Evolutionary conservation across 2,113 vertebrate genomes (phyloP).

Genomic region (Picathartes gymnocephalus): DNA sequence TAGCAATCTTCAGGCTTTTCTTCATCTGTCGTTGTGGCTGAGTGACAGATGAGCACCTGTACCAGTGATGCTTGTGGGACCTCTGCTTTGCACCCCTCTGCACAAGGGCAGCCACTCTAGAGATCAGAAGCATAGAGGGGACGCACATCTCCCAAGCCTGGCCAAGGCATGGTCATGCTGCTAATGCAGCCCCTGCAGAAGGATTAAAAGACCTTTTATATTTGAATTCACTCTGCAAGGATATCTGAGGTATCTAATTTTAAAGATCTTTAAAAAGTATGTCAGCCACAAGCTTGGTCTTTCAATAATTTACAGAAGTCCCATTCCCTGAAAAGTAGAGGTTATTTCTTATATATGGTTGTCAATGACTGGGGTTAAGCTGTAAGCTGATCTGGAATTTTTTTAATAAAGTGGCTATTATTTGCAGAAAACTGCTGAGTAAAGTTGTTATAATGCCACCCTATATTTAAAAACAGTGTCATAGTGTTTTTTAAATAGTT

Average conservation of each 20-base stretch:
- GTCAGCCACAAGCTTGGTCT: background rate
- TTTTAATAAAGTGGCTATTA: constrained; percentile 79
- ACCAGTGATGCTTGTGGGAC: accelerated
- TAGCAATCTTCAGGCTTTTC: background rate
- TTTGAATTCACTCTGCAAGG: background rate
- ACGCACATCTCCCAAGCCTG: accelerated
- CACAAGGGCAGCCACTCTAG: background rate
- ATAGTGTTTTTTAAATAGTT: background rate
- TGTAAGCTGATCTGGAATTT: constrained; percentile 83
- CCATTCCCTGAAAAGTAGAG: constrained; percentile 12
- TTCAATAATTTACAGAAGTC: background rate
- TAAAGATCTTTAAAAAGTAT: background rate
- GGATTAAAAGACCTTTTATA: background rate
- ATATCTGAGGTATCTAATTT: background rate
- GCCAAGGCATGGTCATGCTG: background rate
- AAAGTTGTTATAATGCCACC: constrained; percentile 17
- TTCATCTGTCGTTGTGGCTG: background rate
- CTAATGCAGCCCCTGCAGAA: background rate
- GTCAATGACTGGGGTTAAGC: constrained; percentile 50
- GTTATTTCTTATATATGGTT: constrained; percentile 63
- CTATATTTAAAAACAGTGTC: background rate
- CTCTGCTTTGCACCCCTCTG: background rate
- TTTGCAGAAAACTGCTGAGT: constrained; percentile 69
- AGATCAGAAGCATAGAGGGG: background rate
- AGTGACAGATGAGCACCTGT: background rate